Evolutionary conservation across 1,140 invertebrate species (phyloP), one percentile per base, ranked within the genome.

Genomic region (Lethocerus indicus): DNA sequence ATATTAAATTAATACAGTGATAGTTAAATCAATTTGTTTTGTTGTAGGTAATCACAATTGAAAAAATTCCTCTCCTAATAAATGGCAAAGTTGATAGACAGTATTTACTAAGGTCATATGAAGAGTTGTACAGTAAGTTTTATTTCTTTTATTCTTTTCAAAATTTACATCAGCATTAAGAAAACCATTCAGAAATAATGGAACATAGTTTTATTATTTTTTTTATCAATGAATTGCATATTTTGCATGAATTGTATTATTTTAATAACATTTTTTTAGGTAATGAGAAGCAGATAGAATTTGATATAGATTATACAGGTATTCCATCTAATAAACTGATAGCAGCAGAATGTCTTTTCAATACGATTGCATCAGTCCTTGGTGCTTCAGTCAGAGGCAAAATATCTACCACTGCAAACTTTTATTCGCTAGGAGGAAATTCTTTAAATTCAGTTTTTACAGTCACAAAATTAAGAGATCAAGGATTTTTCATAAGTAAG

Each of bases 81-180:
- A 91, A 89, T 63, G 86, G 86, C 5, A 91, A 90, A 69, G 78
- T 80, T 9, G 86, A 91, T 63, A 69, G 86, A 49, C 85, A 88
- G 60, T 63, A 69, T 0, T 62, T 89, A 23, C 62, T 88, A 32
- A 77, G 78, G 56, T 69, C 70, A 53, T 87, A 85, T 51, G 80
- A 51, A 12, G 43, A 58, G 21, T 35, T 54, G 29, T 45, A 53
- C 42, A 41, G 55, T 55, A 39, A 49, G 54, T n/a, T n/a, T n/a
- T n/a, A n/a, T n/a, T n/a, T n/a, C n/a, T n/a, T n/a, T n/a, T n/a
- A n/a, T n/a, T n/a, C n/a, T n/a, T n/a, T n/a, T n/a, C n/a, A n/a
- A n/a, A n/a, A n/a, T n/a, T n/a, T n/a, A n/a, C n/a, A n/a, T n/a
- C n/a, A n/a, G n/a, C n/a, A n/a, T n/a, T n/a, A n/a, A n/a, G n/a